Base-by-base conservation (phyloP, 2,797 vertebrate species). In the Protonibea diacanthus region DNA sequence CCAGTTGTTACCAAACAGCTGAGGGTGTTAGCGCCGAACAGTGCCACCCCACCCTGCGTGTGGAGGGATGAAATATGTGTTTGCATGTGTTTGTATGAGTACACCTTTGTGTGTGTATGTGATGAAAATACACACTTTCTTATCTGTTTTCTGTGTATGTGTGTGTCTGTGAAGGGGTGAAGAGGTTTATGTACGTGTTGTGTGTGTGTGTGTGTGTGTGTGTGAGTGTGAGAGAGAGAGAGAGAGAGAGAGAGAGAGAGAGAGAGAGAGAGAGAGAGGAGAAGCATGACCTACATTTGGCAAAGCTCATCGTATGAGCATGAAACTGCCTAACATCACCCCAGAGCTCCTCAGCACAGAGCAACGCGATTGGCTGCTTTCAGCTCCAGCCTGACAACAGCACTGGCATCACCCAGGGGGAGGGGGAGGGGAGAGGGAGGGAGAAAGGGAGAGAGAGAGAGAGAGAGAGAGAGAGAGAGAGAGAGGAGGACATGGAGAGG, bases 261-360 rank as follows among this genome's bases (percentile, higher is more conserved):
- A 74, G 62, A 40, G 75, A 68, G 74, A 64, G 83, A 71, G 79
- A 77, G 74, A 82, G 85, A 81, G 83, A 80, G 83, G 83, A 86
- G 89, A 91, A 86, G 88, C 88, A 87, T 96, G 95, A 95, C 95
- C 94, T 95, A 94, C 93, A 95, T 96, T 95, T 90, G 89, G 91
- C 93, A 92, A 92, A 91, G 93, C 93, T 94, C 91, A 92, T 93
- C 87, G 88, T 94, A 93, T 91, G 90, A 93, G 93, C 90, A 90
- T 93, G 94, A 94, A 95, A 94, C 92, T 94, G 94, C 93, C 94
- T 95, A 93, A 93, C 93, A 94, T 94, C 93, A 91, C 94, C 94
- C 93, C 89, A 93, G 90, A 93, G 93, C 91, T 92, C 81, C 87
- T 80, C 91, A 90, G 89, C 91, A 85, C 82, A 70, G 88, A 90